A percentile compares a stretch with the other conserved stretches of the same genome.
phyloP scores from a whole-genome alignment of 2,113 vertebrate genomes.

The Pteruthius melanotis region DNA sequence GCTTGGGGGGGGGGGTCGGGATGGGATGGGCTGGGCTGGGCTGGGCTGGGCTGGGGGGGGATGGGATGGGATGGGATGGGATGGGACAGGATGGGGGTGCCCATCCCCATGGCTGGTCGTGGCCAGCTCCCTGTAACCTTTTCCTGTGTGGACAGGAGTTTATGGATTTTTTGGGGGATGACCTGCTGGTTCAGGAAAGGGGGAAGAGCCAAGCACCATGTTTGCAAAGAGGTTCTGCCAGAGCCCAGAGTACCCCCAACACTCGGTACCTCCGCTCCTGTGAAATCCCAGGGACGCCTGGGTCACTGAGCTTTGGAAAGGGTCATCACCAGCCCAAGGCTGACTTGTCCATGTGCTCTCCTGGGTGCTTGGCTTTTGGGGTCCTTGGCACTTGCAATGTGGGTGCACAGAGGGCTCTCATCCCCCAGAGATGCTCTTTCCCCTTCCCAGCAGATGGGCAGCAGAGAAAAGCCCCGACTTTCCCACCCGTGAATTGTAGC shows the following conservation, averaged over 20 bases:
- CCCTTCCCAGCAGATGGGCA: not conserved
- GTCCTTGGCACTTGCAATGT: not conserved
- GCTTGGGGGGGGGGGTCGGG: too few relatives aligned
- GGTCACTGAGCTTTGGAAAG: not conserved
- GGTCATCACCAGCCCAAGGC: not conserved
- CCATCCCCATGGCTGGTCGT: fast-evolving
- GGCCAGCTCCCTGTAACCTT: not conserved
- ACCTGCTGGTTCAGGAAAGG: not conserved
- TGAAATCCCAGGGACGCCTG: not conserved
- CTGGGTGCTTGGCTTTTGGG: not conserved
- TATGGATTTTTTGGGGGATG: not conserved
- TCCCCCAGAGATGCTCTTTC: not conserved
- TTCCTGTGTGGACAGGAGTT: not conserved
- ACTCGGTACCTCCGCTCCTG: not conserved
- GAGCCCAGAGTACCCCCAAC: not conserved
- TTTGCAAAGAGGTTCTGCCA: not conserved
- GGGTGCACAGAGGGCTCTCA: not conserved
- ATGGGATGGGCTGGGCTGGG: too few relatives aligned
- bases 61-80: too few relatives aligned
- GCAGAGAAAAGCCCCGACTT: not conserved
- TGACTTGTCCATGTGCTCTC: not conserved
- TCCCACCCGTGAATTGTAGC: not conserved
- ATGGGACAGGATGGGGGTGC: not conserved
- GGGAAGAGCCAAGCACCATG: not conserved
- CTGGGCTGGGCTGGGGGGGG: too few relatives aligned